Evolutionary conservation across 2,113 vertebrate genomes (phyloP).

Genomic region (Macrotus californicus): DNA sequence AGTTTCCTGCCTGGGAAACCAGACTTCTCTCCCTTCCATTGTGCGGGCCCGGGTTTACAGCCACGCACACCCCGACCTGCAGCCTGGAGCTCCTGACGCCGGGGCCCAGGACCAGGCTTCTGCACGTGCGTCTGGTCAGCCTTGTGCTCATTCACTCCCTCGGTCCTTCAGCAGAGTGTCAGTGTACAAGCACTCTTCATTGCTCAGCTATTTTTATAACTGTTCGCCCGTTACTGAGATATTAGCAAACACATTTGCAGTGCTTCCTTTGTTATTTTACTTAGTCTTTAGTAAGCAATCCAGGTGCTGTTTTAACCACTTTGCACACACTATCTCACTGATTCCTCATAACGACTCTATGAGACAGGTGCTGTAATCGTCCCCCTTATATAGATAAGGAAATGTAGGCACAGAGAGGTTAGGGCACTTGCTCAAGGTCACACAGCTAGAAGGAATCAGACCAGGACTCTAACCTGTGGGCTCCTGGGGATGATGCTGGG

Average conservation of each 20-base stretch:
- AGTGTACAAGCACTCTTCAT: rapidly evolving
- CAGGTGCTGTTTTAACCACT: neutral
- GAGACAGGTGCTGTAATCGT: rapidly evolving
- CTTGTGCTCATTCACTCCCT: neutral
- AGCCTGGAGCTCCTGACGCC: neutral
- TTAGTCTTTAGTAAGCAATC: neutral
- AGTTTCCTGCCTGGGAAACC: neutral
- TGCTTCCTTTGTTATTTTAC: neutral
- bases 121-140: rapidly evolving
- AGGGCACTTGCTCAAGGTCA: neutral
- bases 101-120: rapidly evolving
- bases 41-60: neutral
- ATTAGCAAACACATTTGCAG: neutral
- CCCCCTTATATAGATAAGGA: neutral
- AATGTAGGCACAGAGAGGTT: neutral
- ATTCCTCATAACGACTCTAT: neutral
- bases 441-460: neutral
- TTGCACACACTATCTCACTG: neutral
- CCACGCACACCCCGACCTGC: neutral
- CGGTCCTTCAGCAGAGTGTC: rapidly evolving
- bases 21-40: neutral
- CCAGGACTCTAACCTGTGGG: neutral
- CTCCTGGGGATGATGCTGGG: neutral
- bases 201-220: neutral
- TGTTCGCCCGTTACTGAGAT: too few relatives aligned